Conservation (phyloP, 2,113 vertebrate species). For the Cebidichthys violaceus region DNA sequence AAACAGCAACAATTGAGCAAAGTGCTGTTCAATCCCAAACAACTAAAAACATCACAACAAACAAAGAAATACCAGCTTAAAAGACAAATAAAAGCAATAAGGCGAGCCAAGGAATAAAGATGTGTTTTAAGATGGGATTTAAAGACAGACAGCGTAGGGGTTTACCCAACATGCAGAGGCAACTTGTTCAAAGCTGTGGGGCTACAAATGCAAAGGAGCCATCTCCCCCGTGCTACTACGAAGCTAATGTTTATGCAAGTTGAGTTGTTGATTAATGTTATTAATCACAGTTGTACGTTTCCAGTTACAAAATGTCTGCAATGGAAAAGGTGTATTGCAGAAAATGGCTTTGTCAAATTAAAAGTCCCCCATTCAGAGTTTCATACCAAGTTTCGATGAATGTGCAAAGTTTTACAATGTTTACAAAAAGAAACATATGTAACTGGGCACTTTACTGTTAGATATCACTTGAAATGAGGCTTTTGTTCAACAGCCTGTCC, state of each 20-base stretch:
- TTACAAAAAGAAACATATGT: background rate
- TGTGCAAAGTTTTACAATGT: background rate
- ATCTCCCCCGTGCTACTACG: background rate
- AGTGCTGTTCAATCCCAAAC: background rate
- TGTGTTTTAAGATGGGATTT: background rate
- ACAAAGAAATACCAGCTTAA: background rate
- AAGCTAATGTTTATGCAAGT: background rate
- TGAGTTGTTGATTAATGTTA: background rate
- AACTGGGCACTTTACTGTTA: background rate
- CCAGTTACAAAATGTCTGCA: background rate
- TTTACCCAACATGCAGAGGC: background rate
- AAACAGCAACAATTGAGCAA: background rate
- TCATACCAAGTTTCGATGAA: no score
- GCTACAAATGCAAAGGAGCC: background rate
- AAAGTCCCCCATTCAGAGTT: background rate
- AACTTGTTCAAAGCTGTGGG: background rate
- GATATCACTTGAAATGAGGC: conserved; percentile 8
- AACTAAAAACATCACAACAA: background rate
- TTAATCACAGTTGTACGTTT: background rate
- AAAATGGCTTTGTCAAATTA: background rate
- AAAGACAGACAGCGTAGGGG: background rate
- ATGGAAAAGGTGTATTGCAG: background rate
- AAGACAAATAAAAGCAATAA: background rate
- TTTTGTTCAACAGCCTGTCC: conserved; percentile 3
- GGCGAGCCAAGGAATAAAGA: background rate